A percentile compares a stretch with the other conserved stretches of the same genome.
Evolutionary conservation across 2,888 invertebrate species (phyloP).

Genomic region (Idaea biselata): DNA sequence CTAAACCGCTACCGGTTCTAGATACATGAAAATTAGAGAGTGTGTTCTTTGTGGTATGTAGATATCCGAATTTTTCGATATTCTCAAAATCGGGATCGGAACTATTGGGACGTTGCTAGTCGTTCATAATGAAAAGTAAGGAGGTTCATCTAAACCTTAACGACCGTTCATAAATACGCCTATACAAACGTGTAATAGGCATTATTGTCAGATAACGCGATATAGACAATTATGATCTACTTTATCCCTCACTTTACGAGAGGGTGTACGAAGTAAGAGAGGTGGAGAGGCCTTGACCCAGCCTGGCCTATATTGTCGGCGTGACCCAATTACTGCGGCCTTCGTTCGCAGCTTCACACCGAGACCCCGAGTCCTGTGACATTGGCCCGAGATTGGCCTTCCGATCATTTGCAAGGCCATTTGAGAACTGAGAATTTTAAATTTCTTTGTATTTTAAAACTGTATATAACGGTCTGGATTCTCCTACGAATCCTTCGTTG

Average conservation of each 20-base stretch:
- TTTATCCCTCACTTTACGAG: constrained; percentile 18
- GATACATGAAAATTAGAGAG: too few relatives aligned
- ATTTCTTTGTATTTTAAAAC: background rate
- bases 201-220: background rate
- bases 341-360: constrained; percentile 52
- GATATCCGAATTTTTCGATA: too few relatives aligned
- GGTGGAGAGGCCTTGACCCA: constrained; percentile 63
- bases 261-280: constrained; percentile 24
- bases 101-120: too few relatives aligned
- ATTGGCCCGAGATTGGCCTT: constrained; percentile 34
- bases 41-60: too few relatives aligned
- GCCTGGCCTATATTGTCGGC: constrained; percentile 59
- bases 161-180: too few relatives aligned
- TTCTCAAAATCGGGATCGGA: too few relatives aligned
- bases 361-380: constrained; percentile 43
- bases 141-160: too few relatives aligned
- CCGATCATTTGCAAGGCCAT: constrained; percentile 2
- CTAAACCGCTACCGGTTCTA: too few relatives aligned
- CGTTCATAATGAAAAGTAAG: too few relatives aligned
- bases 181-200: background rate
- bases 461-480: background rate
- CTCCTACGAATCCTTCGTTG: too few relatives aligned
- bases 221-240: constrained; percentile 6
- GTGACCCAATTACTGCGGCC: constrained; percentile 69
- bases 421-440: background rate